These are phyloP conservation scores for Gastrophryne carolinensis DNA, from an alignment of 2,797 vertebrate species.

Conservation along the genomic window DNA sequence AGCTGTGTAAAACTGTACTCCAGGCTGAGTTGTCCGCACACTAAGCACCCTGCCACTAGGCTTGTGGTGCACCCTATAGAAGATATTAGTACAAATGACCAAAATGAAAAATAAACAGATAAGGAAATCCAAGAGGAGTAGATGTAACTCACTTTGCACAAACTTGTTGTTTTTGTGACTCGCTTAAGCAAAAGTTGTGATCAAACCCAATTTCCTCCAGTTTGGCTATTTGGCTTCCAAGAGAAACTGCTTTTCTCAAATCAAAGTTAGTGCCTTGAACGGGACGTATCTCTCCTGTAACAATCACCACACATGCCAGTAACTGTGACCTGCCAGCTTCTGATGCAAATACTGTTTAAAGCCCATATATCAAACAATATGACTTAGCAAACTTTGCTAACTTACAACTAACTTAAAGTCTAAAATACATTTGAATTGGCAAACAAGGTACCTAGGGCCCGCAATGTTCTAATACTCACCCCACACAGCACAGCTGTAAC, in stretches of 20 bases:
- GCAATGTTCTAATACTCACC: too few species aligned
- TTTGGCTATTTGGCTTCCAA: constrained; percentile 77
- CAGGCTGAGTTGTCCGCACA: constrained; percentile 86
- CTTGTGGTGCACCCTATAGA: constrained; percentile 75
- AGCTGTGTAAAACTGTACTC: constrained; percentile 91
- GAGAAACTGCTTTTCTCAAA: constrained; percentile 74
- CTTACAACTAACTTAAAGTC: too few species aligned
- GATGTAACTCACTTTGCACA: constrained; percentile 66
- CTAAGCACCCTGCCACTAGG: constrained; percentile 81
- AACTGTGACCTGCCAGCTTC: too few species aligned
- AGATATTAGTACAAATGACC: not conserved
- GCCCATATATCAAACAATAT: too few species aligned
- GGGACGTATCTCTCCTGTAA: constrained; percentile 77
- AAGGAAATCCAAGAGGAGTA: not conserved
- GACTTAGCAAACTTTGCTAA: too few species aligned
- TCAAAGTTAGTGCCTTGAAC: constrained; percentile 84
- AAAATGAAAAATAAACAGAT: not conserved
- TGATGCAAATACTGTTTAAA: too few species aligned
- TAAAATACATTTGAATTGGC: too few species aligned
- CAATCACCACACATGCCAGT: not conserved
- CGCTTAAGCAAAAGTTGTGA: constrained; percentile 89
- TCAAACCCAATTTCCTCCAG: constrained; percentile 81
- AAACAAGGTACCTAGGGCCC: too few species aligned
- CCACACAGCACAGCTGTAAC: too few species aligned
- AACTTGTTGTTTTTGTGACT: constrained; percentile 60